phyloP scores from a whole-genome alignment of 2,113 vertebrate genomes.

The Cromileptes altivelis region DNA sequence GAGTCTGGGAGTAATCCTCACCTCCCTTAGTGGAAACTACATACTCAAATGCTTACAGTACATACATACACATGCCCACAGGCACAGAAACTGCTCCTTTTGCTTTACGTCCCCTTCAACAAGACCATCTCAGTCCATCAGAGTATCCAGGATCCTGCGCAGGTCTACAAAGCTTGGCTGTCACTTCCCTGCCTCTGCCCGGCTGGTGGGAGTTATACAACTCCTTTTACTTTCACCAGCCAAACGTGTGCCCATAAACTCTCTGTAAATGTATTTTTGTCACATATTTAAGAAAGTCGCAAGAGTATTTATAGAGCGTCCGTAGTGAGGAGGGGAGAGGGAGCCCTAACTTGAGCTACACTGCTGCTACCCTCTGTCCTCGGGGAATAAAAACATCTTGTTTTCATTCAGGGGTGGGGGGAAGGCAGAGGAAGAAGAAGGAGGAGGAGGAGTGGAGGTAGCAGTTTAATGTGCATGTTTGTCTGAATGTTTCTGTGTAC shows the following conservation, averaged over 20 bases:
- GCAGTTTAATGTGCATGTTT: constrained; percentile 62
- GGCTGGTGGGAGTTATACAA: constrained; percentile 43
- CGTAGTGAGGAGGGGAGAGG: constrained; percentile 47
- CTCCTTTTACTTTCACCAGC: constrained; percentile 42
- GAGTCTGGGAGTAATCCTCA: constrained; percentile 71
- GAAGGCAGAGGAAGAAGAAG: constrained; percentile 1
- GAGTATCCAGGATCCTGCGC: constrained; percentile 11
- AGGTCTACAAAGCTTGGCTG: constrained; percentile 32
- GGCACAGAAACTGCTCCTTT: constrained; percentile 16
- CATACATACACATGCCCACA: constrained; percentile 21
- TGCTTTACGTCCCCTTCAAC: constrained; percentile 27
- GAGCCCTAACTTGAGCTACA: constrained; percentile 57
- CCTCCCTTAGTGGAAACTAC: constrained; percentile 49
- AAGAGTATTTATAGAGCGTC: constrained; percentile 75
- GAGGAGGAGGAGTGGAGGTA: constrained; percentile 57
- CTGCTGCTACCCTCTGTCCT: constrained; percentile 67
- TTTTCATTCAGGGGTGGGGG: constrained; percentile 74
- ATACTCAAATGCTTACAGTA: constrained; percentile 51
- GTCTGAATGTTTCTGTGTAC: constrained; percentile 49
- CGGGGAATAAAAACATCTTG: constrained; percentile 84
- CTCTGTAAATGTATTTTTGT: constrained; percentile 75
- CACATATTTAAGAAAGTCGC: constrained; percentile 80
- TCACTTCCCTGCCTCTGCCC: constrained; percentile 18
- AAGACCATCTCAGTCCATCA: constrained; percentile 29
- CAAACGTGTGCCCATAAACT: constrained; percentile 67